These are phyloP conservation scores for Cyphomyrus discorhynchus DNA, from an alignment of 2,113 vertebrate species.

Conservation along the genomic window DNA sequence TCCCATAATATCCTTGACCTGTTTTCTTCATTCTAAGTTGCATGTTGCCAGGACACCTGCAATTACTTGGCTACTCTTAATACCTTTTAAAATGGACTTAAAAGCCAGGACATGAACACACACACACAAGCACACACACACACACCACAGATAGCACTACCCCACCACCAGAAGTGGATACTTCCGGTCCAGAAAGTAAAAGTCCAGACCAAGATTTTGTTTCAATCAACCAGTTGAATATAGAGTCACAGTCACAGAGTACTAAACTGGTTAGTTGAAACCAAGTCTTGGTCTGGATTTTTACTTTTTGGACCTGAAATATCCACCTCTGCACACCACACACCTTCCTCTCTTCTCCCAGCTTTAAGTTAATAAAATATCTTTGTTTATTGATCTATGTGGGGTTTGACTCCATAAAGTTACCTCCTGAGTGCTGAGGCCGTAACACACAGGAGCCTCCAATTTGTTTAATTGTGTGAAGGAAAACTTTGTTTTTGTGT, in stretches of 20 bases:
- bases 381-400: background rate
- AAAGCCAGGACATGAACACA: background rate
- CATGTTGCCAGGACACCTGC: background rate
- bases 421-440: background rate
- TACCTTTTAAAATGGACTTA: background rate
- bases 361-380: background rate
- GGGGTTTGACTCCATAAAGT: background rate
- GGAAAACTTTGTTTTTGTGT: no score
- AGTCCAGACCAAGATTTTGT: no score
- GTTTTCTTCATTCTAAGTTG: background rate
- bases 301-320: no score
- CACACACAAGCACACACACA: no score
- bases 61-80: background rate
- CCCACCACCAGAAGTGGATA: no score
- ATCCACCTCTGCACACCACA: background rate
- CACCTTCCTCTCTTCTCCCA: no score
- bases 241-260: no score
- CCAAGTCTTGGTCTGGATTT: no score
- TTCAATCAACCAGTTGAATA: no score
- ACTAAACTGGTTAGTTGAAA: no score
- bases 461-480: background rate
- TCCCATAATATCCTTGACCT: background rate
- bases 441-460: background rate
- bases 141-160: no score
- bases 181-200: no score